Evolutionary conservation across 2,888 invertebrate species (phyloP).

Genomic region (Synanthedon tipuliformis): DNA sequence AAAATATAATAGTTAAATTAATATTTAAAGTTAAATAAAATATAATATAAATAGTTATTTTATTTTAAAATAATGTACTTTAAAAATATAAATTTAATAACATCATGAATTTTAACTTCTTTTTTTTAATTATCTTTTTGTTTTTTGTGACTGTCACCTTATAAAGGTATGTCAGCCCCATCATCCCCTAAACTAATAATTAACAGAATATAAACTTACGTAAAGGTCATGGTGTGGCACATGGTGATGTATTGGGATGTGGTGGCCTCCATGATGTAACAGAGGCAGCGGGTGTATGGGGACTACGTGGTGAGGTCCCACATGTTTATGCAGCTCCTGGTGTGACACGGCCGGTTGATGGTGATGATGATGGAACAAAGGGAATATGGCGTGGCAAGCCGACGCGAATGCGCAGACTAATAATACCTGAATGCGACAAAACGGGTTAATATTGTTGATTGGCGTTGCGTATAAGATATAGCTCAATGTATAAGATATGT

Average conservation of each 20-base stretch:
- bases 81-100: not conserved
- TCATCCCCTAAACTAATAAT: too few relatives aligned
- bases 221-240: conserved; percentile 31
- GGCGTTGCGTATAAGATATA: too few relatives aligned
- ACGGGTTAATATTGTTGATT: too few relatives aligned
- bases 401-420: conserved; percentile 34
- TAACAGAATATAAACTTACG: conserved; percentile 29
- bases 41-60: too few relatives aligned
- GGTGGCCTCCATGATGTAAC: conserved; percentile 27
- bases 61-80: too few relatives aligned
- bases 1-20: too few relatives aligned
- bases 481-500: too few relatives aligned
- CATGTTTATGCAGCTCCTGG: conserved; percentile 50
- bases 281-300: conserved; percentile 11
- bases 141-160: too few relatives aligned
- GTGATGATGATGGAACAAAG: conserved; percentile 37
- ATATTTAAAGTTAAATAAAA: too few relatives aligned
- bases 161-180: too few relatives aligned
- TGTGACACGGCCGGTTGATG: conserved; percentile 52
- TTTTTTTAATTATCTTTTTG: too few relatives aligned
- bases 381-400: conserved; percentile 50
- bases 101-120: too few relatives aligned
- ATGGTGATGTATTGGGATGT: conserved; percentile 29
- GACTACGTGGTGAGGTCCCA: conserved; percentile 37
- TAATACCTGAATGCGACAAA: conserved; percentile 25